Conservation (phyloP, 2,113 vertebrate species). For the Anser cygnoides region DNA sequence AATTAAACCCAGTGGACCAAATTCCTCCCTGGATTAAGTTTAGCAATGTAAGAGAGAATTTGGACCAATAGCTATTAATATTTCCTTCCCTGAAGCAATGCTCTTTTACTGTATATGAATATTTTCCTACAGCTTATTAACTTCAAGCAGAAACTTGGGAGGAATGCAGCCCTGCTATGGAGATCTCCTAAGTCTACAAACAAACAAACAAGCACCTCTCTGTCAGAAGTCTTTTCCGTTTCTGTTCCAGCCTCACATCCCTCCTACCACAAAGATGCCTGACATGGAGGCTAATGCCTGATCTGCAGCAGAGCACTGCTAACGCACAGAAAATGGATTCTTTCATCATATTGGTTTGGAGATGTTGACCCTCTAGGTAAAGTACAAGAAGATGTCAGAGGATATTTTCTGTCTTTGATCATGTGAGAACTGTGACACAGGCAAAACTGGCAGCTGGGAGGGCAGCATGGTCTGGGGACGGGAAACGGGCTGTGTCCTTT, state of each 20-base stretch:
- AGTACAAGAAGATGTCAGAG: background rate
- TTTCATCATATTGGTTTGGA: background rate
- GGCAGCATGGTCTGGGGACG: background rate
- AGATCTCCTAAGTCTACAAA: background rate
- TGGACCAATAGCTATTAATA: constrained; percentile 28
- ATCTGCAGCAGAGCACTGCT: background rate
- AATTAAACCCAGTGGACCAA: constrained; percentile 35
- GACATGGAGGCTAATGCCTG: background rate
- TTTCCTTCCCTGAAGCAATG: constrained; percentile 9
- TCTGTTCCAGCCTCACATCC: background rate
- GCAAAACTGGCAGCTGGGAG: background rate
- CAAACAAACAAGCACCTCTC: background rate
- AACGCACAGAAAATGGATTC: background rate
- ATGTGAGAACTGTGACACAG: background rate
- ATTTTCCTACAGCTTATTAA: constrained; percentile 37
- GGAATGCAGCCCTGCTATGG: background rate
- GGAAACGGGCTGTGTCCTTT: background rate
- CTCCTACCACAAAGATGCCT: rapidly evolving
- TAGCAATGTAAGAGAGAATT: constrained; percentile 29
- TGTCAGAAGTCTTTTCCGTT: background rate
- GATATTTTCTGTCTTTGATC: background rate
- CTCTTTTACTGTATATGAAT: constrained; percentile 19
- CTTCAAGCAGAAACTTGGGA: background rate
- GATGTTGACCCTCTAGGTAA: background rate
- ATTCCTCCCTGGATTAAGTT: constrained; percentile 46